Conservation (phyloP, 2,888 invertebrate species). For the Leucophenga montana region DNA sequence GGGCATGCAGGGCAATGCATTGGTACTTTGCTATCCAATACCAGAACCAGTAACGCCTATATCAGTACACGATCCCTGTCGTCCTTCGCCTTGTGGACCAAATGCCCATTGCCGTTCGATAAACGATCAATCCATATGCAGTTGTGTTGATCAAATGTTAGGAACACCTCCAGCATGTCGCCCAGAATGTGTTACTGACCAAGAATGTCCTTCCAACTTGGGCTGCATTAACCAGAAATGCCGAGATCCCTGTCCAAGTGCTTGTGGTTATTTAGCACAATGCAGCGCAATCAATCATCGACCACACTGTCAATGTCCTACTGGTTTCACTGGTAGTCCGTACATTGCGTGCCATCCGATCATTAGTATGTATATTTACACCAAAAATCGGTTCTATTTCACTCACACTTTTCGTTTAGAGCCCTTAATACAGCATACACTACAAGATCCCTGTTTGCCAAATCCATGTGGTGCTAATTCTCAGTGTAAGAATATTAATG, state of each 20-base stretch:
- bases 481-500: constrained; percentile 79
- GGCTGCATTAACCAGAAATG: constrained; percentile 83
- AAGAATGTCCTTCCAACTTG: constrained; percentile 79
- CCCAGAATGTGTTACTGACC: constrained; percentile 81
- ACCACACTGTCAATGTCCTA: constrained; percentile 81
- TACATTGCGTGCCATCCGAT: constrained; percentile 76
- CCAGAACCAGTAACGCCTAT: constrained; percentile 36
- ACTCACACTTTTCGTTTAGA: neutral
- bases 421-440: constrained; percentile 40
- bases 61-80: constrained; percentile 76
- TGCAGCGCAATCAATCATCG: constrained; percentile 83
- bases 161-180: constrained; percentile 82
- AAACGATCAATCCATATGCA: constrained; percentile 78
- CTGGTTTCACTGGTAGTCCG: constrained; percentile 79
- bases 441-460: constrained; percentile 74
- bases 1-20: constrained; percentile 80
- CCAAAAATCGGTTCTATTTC: neutral
- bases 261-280: constrained; percentile 80
- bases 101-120: constrained; percentile 79
- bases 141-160: constrained; percentile 77
- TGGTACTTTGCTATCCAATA: constrained; percentile 74
- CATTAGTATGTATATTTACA: constrained; percentile 39
- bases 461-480: constrained; percentile 84
- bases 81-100: constrained; percentile 82
- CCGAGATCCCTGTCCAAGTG: constrained; percentile 82